Conservation (phyloP, 2,797 vertebrate species). For the Sebastes trivittatus region DNA sequence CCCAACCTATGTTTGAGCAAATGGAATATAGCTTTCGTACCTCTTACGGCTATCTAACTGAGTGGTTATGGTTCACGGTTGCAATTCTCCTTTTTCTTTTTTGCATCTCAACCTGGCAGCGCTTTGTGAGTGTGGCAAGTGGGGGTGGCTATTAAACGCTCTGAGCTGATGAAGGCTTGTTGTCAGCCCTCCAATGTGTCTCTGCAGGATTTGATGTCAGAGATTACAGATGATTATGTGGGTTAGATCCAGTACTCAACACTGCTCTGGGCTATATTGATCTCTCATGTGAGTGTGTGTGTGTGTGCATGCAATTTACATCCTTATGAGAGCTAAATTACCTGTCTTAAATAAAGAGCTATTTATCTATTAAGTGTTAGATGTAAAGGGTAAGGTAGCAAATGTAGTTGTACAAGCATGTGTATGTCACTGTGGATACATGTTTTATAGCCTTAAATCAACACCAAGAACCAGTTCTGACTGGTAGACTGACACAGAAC, state of each 20-base stretch:
- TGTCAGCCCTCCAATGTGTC: constrained; percentile 55
- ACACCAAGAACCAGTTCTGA: constrained; percentile 8
- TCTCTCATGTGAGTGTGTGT: constrained; percentile 9
- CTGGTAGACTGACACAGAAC: constrained; percentile 1
- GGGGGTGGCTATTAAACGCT: constrained; percentile 45
- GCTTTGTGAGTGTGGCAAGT: constrained; percentile 15
- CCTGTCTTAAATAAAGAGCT: not conserved
- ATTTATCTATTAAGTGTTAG: not conserved
- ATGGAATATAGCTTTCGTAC: not conserved
- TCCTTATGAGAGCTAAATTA: not conserved
- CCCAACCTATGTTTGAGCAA: not conserved
- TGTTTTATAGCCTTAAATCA: constrained; percentile 1
- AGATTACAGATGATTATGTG: constrained; percentile 78
- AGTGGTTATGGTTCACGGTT: constrained; percentile 13
- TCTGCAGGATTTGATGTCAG: constrained; percentile 72
- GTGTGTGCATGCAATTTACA: not conserved
- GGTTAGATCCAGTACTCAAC: constrained; percentile 62
- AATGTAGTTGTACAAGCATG: not conserved
- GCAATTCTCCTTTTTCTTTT: constrained; percentile 4
- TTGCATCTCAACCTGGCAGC: constrained; percentile 3
- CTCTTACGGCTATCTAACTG: not conserved
- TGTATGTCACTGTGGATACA: not conserved
- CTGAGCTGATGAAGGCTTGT: constrained; percentile 62
- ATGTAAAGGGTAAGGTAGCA: not conserved
- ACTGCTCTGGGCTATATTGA: constrained; percentile 67